Percentiles rank a stretch among this genome's conserved stretches.
Evolutionary conservation across 2,797 vertebrate species (phyloP).

Genomic region (Helarctos malayanus): DNA sequence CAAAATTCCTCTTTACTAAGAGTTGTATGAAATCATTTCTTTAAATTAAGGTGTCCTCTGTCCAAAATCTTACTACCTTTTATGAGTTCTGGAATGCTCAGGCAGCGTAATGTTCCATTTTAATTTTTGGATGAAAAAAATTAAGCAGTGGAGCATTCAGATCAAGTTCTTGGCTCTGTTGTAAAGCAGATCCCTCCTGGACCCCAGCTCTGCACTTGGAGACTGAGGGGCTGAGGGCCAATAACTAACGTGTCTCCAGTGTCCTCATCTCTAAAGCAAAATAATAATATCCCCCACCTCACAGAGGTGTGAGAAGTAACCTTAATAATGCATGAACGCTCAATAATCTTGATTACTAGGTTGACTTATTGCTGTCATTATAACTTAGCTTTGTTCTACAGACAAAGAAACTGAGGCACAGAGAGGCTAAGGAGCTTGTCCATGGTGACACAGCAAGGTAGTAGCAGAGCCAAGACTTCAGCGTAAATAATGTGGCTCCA

Average conservation of each 20-base stretch:
- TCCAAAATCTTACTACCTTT: slow-evolving; percentile 57
- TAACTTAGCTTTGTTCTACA: not conserved
- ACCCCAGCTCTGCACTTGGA: not conserved
- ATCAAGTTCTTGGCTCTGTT: slow-evolving; percentile 8
- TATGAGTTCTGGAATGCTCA: slow-evolving; percentile 36
- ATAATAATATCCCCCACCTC: not conserved
- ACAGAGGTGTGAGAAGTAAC: not conserved
- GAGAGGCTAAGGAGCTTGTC: not conserved
- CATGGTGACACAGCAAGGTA: not conserved
- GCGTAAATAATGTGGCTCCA: not conserved
- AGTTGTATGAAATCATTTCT: slow-evolving; percentile 55
- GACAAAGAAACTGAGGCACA: slow-evolving; percentile 27
- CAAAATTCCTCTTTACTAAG: slow-evolving; percentile 26
- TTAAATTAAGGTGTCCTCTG: slow-evolving; percentile 55
- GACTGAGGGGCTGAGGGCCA: not conserved
- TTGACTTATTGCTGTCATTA: not conserved
- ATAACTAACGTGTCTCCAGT: not conserved
- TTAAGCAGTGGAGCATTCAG: not conserved
- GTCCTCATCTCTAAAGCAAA: not conserved
- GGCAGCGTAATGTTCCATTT: slow-evolving; percentile 13
- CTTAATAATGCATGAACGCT: not conserved
- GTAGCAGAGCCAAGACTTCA: not conserved
- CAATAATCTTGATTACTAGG: not conserved
- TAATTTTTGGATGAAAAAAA: slow-evolving; percentile 41
- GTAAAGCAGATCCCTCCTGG: not conserved